Base-by-base conservation (phyloP, 2,113 vertebrate genomes). In the Cariama cristata region DNA sequence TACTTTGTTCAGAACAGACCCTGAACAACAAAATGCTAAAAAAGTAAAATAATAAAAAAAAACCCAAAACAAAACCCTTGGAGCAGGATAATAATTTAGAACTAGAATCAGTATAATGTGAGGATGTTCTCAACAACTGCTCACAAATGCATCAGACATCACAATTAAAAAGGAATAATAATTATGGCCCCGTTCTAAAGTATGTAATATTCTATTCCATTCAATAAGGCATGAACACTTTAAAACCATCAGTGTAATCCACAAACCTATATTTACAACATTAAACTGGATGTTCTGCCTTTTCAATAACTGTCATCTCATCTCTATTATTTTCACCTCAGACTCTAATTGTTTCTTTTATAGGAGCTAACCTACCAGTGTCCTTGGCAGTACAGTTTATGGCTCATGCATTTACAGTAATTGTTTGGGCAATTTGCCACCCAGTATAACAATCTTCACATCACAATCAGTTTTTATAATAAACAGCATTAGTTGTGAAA, bases 261-360 rank as follows among this genome's bases (percentile, higher is more conserved):
- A 93, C 84, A 90, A 97, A 97, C 82, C 95, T 98, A 52, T 90
- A 97, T 95, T 97, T 97, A 95, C 97, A 94, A 60, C 82, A 95
- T 94, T 97, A 95, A 90, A 76, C 91, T 95, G 74, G 58, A 96
- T 91, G 85, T 94, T 97, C 94, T 97, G 85, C 75, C 89, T 95
- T 98, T 97, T 96, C 88, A 96, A 79, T 95, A 97, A 97, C 88
- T 97, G 88, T 97, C 93, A 97, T 92, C 80, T 96, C 85, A 95
- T 97, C 75, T 93, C 90, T 96, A 88, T 96, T 97, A 94, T 96
- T 97, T 97, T 97, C 96, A 98, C 95, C 91, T 97, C 94, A 96
- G 92, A 96, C 79, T 91, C 96, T 98, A 97, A 97, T 97, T 97
- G 94, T 97, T 97, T 98, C 94, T 96, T 98, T 98, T 98, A 97